Conservation (phyloP, 2,888 invertebrate species). For the Microplitis manilae region DNA sequence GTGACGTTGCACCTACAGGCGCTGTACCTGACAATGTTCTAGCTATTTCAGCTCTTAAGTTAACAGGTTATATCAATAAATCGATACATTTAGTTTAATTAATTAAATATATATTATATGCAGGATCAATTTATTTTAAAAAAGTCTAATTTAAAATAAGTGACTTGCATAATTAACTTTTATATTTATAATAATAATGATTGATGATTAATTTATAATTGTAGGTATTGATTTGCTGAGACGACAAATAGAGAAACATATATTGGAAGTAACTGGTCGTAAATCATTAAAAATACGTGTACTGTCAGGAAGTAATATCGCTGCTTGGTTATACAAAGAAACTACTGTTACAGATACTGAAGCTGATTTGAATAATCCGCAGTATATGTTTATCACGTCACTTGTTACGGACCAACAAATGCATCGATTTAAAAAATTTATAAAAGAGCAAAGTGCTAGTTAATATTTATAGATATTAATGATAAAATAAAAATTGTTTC, state of each 20-base stretch:
- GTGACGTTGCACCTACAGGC: constrained; percentile 73
- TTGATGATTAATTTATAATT: constrained; percentile 28
- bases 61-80: constrained; percentile 60
- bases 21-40: constrained; percentile 58
- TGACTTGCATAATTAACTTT: not conserved
- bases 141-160: too few species aligned
- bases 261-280: constrained; percentile 74
- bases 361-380: constrained; percentile 73
- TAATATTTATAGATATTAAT: constrained; percentile 6
- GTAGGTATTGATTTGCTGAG: constrained; percentile 72
- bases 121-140: too few species aligned
- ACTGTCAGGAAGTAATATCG: constrained; percentile 75
- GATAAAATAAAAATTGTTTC: not conserved
- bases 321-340: constrained; percentile 79
- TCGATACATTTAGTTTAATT: constrained; percentile 9
- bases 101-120: not conserved
- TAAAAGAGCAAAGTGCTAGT: constrained; percentile 52
- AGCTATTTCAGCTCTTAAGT: constrained; percentile 73
- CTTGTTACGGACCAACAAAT: constrained; percentile 75
- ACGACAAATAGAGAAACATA: constrained; percentile 70
- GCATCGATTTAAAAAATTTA: constrained; percentile 74
- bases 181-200: constrained; percentile 6
- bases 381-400: constrained; percentile 75
- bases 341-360: constrained; percentile 74
- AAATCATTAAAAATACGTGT: constrained; percentile 74